Base-by-base conservation (phyloP, 1,140 invertebrate species). In the Melipona quadrifasciata region DNA sequence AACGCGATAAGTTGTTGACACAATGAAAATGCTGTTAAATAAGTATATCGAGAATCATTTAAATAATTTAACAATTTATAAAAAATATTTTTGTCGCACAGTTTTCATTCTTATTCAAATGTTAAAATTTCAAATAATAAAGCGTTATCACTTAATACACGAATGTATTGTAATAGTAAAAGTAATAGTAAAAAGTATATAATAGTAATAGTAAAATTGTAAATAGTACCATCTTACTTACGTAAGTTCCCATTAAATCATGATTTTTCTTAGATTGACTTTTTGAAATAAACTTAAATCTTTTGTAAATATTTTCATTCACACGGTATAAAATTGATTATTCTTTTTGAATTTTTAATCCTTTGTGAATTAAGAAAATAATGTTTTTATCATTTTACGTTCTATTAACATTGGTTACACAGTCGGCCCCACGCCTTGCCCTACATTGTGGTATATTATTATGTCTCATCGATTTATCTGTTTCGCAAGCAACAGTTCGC, bases 401-500 rank as follows among this genome's bases (percentile, higher is more conserved):
- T 5, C 10, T n/a, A 14, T 77, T 77, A n/a, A 61, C 64, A 68
- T 83, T 31, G 10, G 19, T 58, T 17, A 73, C 53, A 47, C 87
- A 89, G 17, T 76, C 51, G 6, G 27, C 51, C 31, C 58, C 74
- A 24, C 31, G 64, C 17, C 39, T 72, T 12, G 61, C 57, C 34
- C 57, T 80, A 17, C 87, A 81, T 58, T 82, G 84, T 17, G 75
- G 67, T 27, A 39, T 34, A 19, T 85, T 85, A 65, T 76, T 67
- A 47, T 34, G 24, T 71, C 57, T 65, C 61, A 27, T 53, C 27
- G 67, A 19, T 68, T 81, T 87, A 21, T 82, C 73, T 0, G 80
- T 84, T 58, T 39, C 84, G 64, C 88, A 89, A 78, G 55, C 79
- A 53, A 75, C 84, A 1, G 65, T 65, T 57, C 57, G 87, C 51